A percentile compares a stretch with the other conserved stretches of the same genome.
Conservation (phyloP, 1,140 invertebrate species). For the Drosophila orena region DNA sequence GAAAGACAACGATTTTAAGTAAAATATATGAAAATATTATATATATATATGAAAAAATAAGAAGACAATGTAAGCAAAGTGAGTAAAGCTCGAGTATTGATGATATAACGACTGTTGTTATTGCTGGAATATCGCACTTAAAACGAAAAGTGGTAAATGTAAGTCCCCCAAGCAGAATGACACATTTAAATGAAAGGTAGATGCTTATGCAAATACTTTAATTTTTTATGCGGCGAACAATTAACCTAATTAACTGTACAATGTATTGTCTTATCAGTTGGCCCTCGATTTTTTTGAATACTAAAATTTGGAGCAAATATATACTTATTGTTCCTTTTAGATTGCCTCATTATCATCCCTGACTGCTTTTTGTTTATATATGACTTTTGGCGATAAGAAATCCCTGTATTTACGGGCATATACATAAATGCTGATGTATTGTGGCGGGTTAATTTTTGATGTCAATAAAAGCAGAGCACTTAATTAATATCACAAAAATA, state of each 20-base stretch:
- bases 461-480: background rate
- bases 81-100: no score
- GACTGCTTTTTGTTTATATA: background rate
- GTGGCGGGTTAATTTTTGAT: background rate
- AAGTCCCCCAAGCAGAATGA: constrained; percentile 2
- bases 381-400: constrained; percentile 22
- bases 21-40: no score
- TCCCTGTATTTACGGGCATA: background rate
- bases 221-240: background rate
- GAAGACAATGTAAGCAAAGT: background rate
- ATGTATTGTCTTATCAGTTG: background rate
- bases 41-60: no score
- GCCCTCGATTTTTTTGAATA: constrained; percentile 1
- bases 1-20: background rate
- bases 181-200: background rate
- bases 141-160: background rate
- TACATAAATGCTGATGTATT: background rate
- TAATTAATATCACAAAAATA: no score
- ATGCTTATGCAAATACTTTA: background rate
- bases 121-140: constrained; percentile 8
- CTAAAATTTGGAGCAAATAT: background rate
- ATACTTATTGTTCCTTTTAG: background rate
- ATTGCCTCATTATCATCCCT: background rate
- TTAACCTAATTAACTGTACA: background rate
- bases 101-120: background rate